Conservation (phyloP, 2,888 invertebrate genomes). For the Fragum fragum region DNA sequence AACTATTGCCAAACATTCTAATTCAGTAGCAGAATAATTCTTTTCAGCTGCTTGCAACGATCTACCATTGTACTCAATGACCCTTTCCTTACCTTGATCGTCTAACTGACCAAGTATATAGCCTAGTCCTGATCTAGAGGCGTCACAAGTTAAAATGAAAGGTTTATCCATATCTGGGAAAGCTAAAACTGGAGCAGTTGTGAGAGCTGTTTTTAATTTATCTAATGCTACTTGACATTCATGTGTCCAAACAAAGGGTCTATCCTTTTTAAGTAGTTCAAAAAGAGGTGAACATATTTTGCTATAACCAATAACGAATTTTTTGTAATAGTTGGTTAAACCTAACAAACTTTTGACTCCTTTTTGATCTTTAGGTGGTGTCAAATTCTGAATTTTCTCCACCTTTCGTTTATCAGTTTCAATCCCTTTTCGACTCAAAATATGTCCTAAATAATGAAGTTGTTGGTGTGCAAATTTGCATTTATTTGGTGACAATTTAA, state of each 20-base stretch:
- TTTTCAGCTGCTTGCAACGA: too few species aligned
- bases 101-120: slow-evolving; percentile 62
- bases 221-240: slow-evolving; percentile 62
- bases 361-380: slow-evolving; percentile 51
- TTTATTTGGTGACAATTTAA: too few species aligned
- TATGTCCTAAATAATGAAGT: slow-evolving; percentile 61
- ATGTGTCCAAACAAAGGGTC: slow-evolving; percentile 41
- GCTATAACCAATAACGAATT: slow-evolving; percentile 44
- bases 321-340: too few species aligned
- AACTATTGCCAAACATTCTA: too few species aligned
- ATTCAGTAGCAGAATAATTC: too few species aligned
- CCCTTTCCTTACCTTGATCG: slow-evolving; percentile 51
- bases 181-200: slow-evolving; percentile 58
- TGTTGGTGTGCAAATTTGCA: slow-evolving; percentile 33
- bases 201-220: slow-evolving; percentile 53
- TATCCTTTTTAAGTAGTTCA: slow-evolving; percentile 43
- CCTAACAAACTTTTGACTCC: slow-evolving; percentile 61
- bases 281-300: slow-evolving; percentile 58
- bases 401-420: too few species aligned
- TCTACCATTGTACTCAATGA: slow-evolving; percentile 58
- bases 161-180: too few species aligned
- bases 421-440: slow-evolving; percentile 51
- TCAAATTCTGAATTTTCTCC: slow-evolving; percentile 57
- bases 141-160: slow-evolving; percentile 62
- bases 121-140: slow-evolving; percentile 55